Evolutionary conservation across 1,140 invertebrate genomes (phyloP).

Genomic region (Eupristina koningsbergeri): DNA sequence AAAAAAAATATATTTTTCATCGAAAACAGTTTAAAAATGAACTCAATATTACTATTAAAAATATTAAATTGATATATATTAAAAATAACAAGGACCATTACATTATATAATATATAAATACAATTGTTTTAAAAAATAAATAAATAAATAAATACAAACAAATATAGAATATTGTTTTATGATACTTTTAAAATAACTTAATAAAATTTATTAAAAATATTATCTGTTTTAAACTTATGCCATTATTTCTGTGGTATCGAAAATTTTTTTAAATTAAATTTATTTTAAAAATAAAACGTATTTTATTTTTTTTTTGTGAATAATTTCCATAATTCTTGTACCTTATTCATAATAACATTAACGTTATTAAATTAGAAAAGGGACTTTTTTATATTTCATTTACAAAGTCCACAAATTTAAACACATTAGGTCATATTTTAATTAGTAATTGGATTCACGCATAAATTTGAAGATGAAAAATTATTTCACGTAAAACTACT

Average conservation of each 20-base stretch:
- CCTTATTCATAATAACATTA: no score
- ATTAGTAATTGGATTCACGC: not conserved
- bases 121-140: no score
- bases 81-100: not conserved
- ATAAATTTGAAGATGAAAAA: not conserved
- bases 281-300: no score
- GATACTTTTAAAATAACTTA: no score
- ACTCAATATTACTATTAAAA: not conserved
- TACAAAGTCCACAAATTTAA: not conserved
- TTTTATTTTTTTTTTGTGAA: no score
- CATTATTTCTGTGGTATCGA: not conserved
- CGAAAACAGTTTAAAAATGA: not conserved
- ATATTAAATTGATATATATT: not conserved
- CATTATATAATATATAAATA: no score
- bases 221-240: not conserved
- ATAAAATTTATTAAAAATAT: no score
- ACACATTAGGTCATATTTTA: not conserved
- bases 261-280: not conserved
- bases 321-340: no score
- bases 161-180: no score
- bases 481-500: not conserved
- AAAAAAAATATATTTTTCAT: not conserved
- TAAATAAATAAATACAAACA: no score
- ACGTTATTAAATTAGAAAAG: no score
- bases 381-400: not conserved